Evolutionary conservation across 2,888 invertebrate species (phyloP).

Genomic region (Cerastis leucographa): DNA sequence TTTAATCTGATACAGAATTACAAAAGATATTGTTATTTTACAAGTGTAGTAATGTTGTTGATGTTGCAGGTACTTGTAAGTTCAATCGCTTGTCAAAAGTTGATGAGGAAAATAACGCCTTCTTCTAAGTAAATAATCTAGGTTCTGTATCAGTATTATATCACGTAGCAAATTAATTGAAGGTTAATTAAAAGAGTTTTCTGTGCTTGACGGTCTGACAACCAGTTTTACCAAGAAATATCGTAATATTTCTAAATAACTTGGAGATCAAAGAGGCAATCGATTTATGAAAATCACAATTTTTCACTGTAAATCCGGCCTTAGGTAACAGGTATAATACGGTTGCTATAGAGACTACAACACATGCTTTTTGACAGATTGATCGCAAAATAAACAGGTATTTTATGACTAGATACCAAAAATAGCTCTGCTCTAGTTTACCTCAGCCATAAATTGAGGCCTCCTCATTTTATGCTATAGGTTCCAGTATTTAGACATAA

Average conservation of each 20-base stretch:
- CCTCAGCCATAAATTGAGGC: background rate
- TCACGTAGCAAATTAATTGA: background rate
- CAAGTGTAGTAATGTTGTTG: background rate
- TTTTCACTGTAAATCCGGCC: background rate
- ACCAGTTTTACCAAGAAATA: background rate
- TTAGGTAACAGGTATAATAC: no score
- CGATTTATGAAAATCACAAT: background rate
- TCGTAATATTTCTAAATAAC: background rate
- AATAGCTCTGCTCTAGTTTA: background rate
- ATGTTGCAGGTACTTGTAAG: background rate
- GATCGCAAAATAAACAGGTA: background rate
- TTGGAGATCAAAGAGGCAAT: background rate
- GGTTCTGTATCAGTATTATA: background rate
- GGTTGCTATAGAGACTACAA: no score
- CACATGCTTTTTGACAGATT: background rate
- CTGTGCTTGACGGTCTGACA: background rate
- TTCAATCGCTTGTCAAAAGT: background rate
- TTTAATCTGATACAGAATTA: constrained; percentile 5
- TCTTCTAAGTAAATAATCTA: background rate
- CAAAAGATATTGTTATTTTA: background rate
- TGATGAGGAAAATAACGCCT: background rate
- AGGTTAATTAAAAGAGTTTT: background rate
- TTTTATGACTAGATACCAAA: constrained; percentile 1
- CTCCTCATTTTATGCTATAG: background rate
- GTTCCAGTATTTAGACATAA: constrained; percentile 15